These are phyloP conservation scores for Achroia grisella DNA, from an alignment of 1,140 invertebrate genomes.

Conservation along the genomic window DNA sequence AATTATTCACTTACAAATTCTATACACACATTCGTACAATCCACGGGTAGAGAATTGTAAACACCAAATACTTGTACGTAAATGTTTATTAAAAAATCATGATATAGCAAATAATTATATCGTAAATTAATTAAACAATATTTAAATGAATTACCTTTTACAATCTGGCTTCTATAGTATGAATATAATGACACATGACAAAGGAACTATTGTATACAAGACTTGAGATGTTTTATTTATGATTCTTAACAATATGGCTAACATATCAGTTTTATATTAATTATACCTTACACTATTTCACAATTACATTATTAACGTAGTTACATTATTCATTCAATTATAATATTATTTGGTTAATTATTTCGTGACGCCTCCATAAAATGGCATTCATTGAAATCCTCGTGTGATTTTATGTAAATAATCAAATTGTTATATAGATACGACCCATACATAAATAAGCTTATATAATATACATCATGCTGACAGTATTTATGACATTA, in stretches of 20 bases:
- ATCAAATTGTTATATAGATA: background rate
- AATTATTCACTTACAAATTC: no score
- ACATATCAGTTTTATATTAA: conserved; percentile 16
- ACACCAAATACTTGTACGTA: conserved; percentile 32
- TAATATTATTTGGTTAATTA: conserved; percentile 39
- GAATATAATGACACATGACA: conserved; percentile 69
- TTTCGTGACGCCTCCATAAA: conserved; percentile 7
- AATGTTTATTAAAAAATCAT: conserved; percentile 70
- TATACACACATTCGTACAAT: no score
- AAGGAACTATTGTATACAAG: conserved; percentile 70
- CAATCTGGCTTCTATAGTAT: conserved; percentile 53
- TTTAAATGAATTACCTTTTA: conserved; percentile 56
- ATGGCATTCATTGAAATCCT: conserved; percentile 11
- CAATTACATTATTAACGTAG: conserved; percentile 33
- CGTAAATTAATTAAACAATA: conserved; percentile 64
- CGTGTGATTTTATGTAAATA: conserved; percentile 27
- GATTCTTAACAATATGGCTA: conserved; percentile 56
- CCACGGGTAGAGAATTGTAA: conserved; percentile 4
- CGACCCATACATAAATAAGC: background rate
- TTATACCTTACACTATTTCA: conserved; percentile 22
- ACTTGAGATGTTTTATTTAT: conserved; percentile 53
- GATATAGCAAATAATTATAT: conserved; percentile 69
- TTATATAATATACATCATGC: no score
- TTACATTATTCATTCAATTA: conserved; percentile 20
- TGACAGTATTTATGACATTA: no score